Evolutionary conservation across 2,797 vertebrate genomes (phyloP).

Genomic region (Gymnothorax javanicus): DNA sequence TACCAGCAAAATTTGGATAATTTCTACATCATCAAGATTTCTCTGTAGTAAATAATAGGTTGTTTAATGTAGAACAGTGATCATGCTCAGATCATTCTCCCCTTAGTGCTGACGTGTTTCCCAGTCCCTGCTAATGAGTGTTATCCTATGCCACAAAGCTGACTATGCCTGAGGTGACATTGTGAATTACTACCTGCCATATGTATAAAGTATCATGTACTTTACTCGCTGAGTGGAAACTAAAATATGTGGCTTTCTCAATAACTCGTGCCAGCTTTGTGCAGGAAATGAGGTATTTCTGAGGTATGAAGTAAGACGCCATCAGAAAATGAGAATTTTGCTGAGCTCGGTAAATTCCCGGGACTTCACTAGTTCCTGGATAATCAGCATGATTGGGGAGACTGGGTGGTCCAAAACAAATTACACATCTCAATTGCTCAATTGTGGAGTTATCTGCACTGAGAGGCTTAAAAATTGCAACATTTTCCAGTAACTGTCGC

Average conservation of each 20-base stretch:
- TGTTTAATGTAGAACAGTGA: background rate
- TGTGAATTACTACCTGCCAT: background rate
- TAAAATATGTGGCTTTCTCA: slow-evolving; percentile 9
- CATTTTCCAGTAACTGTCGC: background rate
- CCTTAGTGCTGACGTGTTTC: background rate
- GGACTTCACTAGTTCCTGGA: background rate
- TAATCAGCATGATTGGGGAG: background rate
- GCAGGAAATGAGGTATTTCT: background rate
- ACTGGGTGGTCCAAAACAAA: slow-evolving; percentile 3
- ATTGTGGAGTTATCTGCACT: background rate
- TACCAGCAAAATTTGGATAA: background rate
- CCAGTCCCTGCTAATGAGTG: background rate
- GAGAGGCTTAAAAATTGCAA: background rate
- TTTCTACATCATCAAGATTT: background rate
- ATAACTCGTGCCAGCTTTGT: background rate
- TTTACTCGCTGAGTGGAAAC: background rate
- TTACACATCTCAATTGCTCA: background rate
- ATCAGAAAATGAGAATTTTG: background rate
- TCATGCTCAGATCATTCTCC: background rate
- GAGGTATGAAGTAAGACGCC: background rate
- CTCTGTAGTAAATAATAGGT: background rate
- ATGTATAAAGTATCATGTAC: slow-evolving; percentile 10
- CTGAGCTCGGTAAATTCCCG: background rate
- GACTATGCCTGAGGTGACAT: slow-evolving; percentile 2
- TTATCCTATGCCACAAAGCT: background rate